Evolutionary conservation across 2,797 vertebrate genomes (phyloP).

Genomic region (Onychomys leucogaster): DNA sequence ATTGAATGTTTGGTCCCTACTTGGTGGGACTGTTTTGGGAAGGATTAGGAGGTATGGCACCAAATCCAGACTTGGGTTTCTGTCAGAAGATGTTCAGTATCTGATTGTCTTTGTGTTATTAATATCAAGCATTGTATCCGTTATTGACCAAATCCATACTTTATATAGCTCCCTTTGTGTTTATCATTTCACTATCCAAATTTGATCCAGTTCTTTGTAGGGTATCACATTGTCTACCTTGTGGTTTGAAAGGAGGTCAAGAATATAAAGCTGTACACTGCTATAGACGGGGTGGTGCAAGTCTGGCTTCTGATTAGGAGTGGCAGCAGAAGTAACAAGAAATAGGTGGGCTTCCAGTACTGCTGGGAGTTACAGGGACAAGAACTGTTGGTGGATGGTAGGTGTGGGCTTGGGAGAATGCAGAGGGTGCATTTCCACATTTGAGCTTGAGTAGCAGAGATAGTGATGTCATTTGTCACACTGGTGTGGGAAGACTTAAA

Average conservation of each 20-base stretch:
- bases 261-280: not conserved
- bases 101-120: constrained; percentile 28
- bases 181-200: not conserved
- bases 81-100: not conserved
- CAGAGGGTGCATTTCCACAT: not conserved
- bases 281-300: not conserved
- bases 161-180: constrained; percentile 25
- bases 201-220: not conserved
- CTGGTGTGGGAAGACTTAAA: not conserved
- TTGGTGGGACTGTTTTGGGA: not conserved
- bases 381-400: not conserved
- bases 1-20: not conserved
- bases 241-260: constrained; percentile 40
- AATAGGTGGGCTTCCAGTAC: not conserved
- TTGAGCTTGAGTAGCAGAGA: not conserved
- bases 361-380: not conserved
- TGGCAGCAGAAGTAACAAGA: not conserved
- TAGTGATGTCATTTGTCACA: not conserved
- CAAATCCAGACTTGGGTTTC: constrained; percentile 25
- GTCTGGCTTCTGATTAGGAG: constrained; percentile 9
- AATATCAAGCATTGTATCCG: constrained; percentile 4
- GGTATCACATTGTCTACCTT: not conserved
- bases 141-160: not conserved
- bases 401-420: not conserved
- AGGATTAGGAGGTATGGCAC: not conserved